Percentiles rank a stretch among this genome's conserved stretches.
Conservation (phyloP, 2,888 invertebrate species). For the Alcis repandata region DNA sequence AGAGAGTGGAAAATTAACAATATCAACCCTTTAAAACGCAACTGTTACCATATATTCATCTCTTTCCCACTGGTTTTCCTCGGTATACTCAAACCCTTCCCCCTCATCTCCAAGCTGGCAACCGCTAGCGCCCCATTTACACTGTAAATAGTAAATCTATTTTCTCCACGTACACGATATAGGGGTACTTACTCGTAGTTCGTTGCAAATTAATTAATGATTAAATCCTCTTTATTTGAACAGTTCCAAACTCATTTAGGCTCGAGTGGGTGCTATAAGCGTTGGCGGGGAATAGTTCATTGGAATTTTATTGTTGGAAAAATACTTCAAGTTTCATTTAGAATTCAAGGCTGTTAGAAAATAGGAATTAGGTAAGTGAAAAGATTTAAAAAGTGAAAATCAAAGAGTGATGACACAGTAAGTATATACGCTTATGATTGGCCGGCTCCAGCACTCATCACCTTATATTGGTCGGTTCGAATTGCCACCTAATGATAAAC, state of each 20-base stretch:
- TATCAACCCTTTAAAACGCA: no score
- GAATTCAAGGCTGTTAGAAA: neutral
- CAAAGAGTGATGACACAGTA: no score
- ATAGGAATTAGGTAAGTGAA: neutral
- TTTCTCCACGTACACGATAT: constrained; percentile 25
- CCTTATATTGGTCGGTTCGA: no score
- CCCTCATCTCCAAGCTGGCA: constrained; percentile 1
- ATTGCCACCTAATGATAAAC: no score
- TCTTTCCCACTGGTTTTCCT: no score
- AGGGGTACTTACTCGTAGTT: constrained; percentile 27
- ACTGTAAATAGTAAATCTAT: constrained; percentile 24
- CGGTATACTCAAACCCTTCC: neutral
- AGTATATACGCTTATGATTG: no score
- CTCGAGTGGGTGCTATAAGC: constrained; percentile 21
- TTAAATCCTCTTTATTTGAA: constrained; percentile 59
- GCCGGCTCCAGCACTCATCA: no score
- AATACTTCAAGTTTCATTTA: constrained; percentile 19
- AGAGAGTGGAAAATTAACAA: no score
- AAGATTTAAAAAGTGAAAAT: no score
- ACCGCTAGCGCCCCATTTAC: constrained; percentile 11
- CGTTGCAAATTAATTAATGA: constrained; percentile 58
- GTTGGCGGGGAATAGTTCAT: constrained; percentile 16
- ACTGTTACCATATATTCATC: no score
- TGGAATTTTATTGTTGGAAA: neutral
- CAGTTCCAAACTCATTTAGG: constrained; percentile 32